phyloP scores from a whole-genome alignment of 2,113 vertebrate species.

The Anoplopoma fimbria region DNA sequence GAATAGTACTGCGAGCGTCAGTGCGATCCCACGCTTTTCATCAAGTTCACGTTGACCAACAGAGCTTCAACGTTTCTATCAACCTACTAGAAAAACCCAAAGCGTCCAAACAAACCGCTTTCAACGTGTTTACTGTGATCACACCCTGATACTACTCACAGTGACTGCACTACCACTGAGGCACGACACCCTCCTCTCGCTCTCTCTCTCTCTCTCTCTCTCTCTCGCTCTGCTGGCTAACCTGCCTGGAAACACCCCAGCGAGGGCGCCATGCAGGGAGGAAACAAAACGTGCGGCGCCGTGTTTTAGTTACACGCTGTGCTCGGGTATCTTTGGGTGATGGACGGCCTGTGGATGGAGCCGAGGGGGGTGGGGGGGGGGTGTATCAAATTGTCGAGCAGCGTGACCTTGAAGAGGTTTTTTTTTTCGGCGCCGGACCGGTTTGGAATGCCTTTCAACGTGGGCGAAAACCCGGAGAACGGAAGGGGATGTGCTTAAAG shows the following conservation, averaged over 20 bases:
- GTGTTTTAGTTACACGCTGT: constrained; percentile 65
- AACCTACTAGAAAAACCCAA: neutral
- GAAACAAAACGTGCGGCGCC: neutral
- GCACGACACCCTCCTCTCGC: too few relatives aligned
- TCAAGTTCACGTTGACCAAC: neutral
- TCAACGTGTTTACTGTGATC: neutral
- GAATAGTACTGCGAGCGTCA: neutral
- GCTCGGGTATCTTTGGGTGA: constrained; percentile 27
- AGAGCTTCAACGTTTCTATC: neutral
- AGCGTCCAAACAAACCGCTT: neutral
- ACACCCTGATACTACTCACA: neutral
- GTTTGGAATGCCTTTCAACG: constrained; percentile 51
- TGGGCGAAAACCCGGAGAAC: constrained; percentile 17
- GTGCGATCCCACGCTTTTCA: neutral
- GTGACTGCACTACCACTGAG: neutral
- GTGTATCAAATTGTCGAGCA: constrained; percentile 27
- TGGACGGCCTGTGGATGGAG: constrained; percentile 14
- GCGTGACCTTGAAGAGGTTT: constrained; percentile 65
- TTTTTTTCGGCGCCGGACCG: constrained; percentile 25
- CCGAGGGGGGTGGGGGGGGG: neutral
- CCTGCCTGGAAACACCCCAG: neutral
- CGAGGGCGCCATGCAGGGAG: neutral
- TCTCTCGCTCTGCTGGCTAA: neutral
- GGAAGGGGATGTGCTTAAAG: constrained; percentile 54
- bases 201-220: too few relatives aligned